Percentiles rank a stretch among this genome's conserved stretches.
phyloP scores from a whole-genome alignment of 2,113 vertebrate species.

The Galeopterus variegatus region DNA sequence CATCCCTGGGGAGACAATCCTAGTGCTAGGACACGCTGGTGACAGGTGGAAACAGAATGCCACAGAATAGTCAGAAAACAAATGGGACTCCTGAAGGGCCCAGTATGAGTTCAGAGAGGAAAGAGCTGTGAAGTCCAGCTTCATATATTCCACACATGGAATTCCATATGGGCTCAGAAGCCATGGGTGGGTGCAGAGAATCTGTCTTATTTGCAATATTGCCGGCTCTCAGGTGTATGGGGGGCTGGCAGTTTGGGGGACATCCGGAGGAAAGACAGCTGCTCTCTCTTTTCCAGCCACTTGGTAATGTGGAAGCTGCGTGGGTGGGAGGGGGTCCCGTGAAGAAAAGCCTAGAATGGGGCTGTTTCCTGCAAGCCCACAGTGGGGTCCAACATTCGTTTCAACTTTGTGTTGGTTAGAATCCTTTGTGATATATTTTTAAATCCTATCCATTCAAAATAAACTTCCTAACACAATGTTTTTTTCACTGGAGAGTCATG shows the following conservation, averaged over 20 bases:
- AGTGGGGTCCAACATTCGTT: neutral
- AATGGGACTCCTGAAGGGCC: neutral
- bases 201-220: no score
- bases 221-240: fast-evolving
- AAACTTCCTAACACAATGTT: neutral
- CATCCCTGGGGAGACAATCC: neutral
- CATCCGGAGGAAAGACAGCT: neutral
- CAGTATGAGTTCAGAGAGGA: neutral
- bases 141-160: neutral
- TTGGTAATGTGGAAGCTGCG: neutral
- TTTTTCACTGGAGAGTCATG: neutral
- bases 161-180: neutral
- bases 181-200: fast-evolving
- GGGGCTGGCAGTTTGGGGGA: neutral
- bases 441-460: neutral
- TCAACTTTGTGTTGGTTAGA: neutral
- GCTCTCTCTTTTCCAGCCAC: neutral
- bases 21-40: neutral
- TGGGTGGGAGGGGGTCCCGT: neutral
- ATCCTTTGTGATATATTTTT: neutral
- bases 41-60: neutral
- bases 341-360: neutral
- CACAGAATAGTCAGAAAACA: neutral
- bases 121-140: fast-evolving
- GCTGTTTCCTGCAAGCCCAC: neutral